Percentiles rank a stretch among this genome's conserved stretches.
Conservation (phyloP, 2,888 invertebrate species). For the Emesis furor region DNA sequence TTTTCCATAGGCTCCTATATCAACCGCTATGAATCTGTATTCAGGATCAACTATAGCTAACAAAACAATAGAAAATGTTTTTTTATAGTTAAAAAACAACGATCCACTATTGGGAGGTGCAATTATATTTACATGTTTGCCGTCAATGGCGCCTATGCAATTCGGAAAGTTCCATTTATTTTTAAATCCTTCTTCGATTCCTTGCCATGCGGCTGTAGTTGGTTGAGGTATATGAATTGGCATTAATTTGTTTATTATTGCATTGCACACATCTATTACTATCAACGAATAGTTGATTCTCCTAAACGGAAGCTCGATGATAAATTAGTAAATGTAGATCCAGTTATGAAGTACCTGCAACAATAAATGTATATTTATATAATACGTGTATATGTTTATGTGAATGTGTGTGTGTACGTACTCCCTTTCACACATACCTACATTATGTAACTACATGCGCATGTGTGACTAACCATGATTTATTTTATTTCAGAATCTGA, state of each 20-base stretch:
- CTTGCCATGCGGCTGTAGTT: conserved; percentile 41
- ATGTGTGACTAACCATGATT: too few species aligned
- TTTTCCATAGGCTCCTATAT: conserved; percentile 16
- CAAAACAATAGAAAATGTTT: conserved; percentile 32
- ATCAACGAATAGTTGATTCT: conserved; percentile 67
- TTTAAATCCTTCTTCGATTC: conserved; percentile 43
- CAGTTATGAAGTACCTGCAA: conserved; percentile 71
- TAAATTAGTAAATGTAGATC: conserved; percentile 67
- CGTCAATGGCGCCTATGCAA: conserved; percentile 35
- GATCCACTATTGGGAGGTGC: conserved; percentile 48
- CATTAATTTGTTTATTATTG: conserved; percentile 70
- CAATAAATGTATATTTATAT: conserved; percentile 43
- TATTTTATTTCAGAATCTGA: too few species aligned
- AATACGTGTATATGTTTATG: conserved; percentile 36
- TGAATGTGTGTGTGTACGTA: too few species aligned
- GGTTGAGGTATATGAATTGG: conserved; percentile 65
- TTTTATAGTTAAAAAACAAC: conserved; percentile 48
- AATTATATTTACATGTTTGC: conserved; percentile 48
- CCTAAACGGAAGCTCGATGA: conserved; percentile 67
- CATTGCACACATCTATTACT: conserved; percentile 69
- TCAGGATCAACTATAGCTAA: conserved; percentile 28
- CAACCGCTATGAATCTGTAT: conserved; percentile 16
- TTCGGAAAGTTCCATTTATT: conserved; percentile 43
- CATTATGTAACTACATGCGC: too few species aligned
- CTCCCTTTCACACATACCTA: too few species aligned